Percentiles rank a stretch among this genome's conserved stretches.
Evolutionary conservation across 2,888 invertebrate genomes (phyloP).

Genomic region (Conus canariensis): DNA sequence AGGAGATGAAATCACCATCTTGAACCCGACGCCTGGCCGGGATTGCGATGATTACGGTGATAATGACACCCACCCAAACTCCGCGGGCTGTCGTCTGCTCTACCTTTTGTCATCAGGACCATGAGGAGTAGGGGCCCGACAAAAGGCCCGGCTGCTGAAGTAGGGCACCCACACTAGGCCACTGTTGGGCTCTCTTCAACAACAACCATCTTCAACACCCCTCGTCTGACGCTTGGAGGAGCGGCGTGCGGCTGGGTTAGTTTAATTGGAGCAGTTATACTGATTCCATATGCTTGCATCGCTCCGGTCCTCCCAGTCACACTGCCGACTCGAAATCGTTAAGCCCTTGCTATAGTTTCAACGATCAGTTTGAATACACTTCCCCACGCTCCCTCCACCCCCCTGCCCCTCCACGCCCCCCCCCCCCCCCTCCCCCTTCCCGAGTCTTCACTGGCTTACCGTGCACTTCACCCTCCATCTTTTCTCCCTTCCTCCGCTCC

Average conservation of each 20-base stretch:
- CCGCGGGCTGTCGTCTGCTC: not conserved
- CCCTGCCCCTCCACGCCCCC: no score
- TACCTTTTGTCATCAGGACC: constrained; percentile 19
- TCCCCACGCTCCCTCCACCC: not conserved
- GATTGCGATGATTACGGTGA: not conserved
- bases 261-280: constrained; percentile 20
- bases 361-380: not conserved
- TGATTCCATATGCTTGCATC: constrained; percentile 8
- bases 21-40: not conserved
- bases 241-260: not conserved
- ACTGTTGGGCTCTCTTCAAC: not conserved
- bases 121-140: constrained; percentile 15
- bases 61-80: not conserved
- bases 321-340: not conserved
- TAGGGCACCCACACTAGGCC: not conserved
- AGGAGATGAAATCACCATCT: constrained; percentile 31
- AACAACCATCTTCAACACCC: not conserved
- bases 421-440: not conserved
- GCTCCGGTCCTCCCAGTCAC: not conserved
- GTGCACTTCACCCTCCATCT: no score
- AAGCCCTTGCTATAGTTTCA: not conserved
- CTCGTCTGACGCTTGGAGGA: not conserved
- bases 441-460: not conserved
- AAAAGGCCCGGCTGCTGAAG: not conserved
- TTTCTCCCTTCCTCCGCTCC: not conserved